Percentiles rank a stretch among this genome's conserved stretches.
These are phyloP conservation scores for Darevskia mixta DNA, from an alignment of 2,797 vertebrate species.

Conservation along the genomic window DNA sequence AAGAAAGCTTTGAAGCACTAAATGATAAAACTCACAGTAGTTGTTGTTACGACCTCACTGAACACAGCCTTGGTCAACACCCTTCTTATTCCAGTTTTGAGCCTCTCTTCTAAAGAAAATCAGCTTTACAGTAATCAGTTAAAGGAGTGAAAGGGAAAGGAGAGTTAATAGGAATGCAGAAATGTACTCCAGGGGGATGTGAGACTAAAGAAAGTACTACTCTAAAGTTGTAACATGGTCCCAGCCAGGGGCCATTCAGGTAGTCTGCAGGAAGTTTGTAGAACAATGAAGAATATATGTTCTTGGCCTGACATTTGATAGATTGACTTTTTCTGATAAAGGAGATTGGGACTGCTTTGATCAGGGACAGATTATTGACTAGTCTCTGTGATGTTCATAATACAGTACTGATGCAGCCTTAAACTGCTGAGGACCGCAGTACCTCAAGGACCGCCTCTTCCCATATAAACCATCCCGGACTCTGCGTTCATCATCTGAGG, in stretches of 20 bases:
- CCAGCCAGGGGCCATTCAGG: background rate
- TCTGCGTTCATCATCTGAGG: too few species aligned
- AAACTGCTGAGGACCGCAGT: too few species aligned
- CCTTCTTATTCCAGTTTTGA: background rate
- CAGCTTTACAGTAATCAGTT: background rate
- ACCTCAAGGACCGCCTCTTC: too few species aligned
- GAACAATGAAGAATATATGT: too few species aligned
- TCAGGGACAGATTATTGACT: too few species aligned
- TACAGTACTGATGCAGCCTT: too few species aligned
- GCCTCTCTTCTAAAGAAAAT: background rate
- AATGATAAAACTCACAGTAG: background rate
- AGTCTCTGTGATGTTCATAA: too few species aligned
- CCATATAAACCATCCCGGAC: too few species aligned
- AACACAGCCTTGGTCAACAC: background rate
- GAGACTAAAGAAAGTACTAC: too few species aligned
- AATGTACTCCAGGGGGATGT: background rate
- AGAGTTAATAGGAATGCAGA: background rate
- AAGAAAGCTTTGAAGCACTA: background rate
- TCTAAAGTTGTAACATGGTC: background rate
- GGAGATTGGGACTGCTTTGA: too few species aligned
- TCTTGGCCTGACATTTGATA: too few species aligned
- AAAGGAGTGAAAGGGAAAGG: background rate
- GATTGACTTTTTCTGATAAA: too few species aligned
- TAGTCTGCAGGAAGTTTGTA: background rate
- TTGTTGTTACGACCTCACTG: background rate